Base-by-base conservation (phyloP, 2,888 invertebrate species). In the Bedellia somnulentella region DNA sequence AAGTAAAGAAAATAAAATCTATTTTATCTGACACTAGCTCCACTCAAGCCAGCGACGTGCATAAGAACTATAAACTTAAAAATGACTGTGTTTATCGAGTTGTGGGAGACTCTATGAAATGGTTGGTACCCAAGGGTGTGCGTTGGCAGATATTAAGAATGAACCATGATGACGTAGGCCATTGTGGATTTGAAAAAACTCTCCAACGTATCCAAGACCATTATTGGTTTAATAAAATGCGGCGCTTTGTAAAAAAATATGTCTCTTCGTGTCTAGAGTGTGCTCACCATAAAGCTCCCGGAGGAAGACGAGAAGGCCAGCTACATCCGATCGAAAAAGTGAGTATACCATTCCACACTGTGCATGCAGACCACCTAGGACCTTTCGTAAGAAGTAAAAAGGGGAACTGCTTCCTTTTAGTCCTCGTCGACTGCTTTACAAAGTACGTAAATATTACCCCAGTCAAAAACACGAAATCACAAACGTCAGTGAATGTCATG, bases 211-310 rank as follows among this genome's bases (percentile, higher is more conserved):
- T 45, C 2, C 29, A 24, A 21, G 15, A 29, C 10, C 13, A 26
- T 15, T 46, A 31, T 32, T 47, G 45, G 45, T 47, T 47, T 27
- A 31, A 39, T 1, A 38, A 35, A 22, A 41, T 47, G 40, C 22
- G 39, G 5, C 16, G 32, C 0, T 44, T 42, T 14, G 27, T 35
- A 9, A 41, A 39, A 27, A 44, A 42, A 22, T 42, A 42, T 12
- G 37, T 42, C 1, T 11, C 24, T 1, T 30, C 42, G 1, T 44
- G 42, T 17, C 27, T 42, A 1, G 37, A 42, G 15, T 44, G 42
- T 25, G 36, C 40, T 1, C 38, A 40, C 23, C 37, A 40, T 27
- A 42, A 42, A 26, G 23, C 21, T 13, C 38, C 35, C 6, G 37
- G 35, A 5, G 45, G 42, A 1, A 38, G 31, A 12, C 31, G 25